Conservation (phyloP, 2,888 invertebrate species). For the Ashinkailepas kermadecensis region DNA sequence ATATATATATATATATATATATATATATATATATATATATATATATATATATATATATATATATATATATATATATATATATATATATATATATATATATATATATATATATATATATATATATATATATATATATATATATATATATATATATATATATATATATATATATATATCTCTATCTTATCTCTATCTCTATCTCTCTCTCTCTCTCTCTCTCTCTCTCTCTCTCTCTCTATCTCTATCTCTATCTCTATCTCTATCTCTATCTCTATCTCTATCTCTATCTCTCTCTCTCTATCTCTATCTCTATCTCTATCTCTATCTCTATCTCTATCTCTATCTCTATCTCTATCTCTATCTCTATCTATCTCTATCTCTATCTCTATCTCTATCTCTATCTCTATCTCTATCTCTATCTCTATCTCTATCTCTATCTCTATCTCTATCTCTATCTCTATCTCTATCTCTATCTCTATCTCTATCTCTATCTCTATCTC, state of each 20-base stretch:
- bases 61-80: too few species aligned
- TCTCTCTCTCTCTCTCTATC: not conserved
- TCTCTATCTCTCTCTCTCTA: not conserved
- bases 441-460: not conserved
- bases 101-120: too few species aligned
- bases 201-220: not conserved
- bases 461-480: not conserved
- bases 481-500: not conserved
- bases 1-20: too few species aligned
- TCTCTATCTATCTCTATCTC: not conserved
- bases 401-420: not conserved
- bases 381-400: not conserved
- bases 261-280: not conserved
- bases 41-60: too few species aligned
- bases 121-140: too few species aligned
- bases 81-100: too few species aligned
- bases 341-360: not conserved
- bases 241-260: not conserved
- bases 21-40: too few species aligned
- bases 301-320: not conserved
- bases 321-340: not conserved
- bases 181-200: not conserved
- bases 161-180: too few species aligned
- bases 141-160: too few species aligned
- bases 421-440: not conserved